Conservation (phyloP, 2,888 invertebrate species). For the Ceratothoa steindachneri region DNA sequence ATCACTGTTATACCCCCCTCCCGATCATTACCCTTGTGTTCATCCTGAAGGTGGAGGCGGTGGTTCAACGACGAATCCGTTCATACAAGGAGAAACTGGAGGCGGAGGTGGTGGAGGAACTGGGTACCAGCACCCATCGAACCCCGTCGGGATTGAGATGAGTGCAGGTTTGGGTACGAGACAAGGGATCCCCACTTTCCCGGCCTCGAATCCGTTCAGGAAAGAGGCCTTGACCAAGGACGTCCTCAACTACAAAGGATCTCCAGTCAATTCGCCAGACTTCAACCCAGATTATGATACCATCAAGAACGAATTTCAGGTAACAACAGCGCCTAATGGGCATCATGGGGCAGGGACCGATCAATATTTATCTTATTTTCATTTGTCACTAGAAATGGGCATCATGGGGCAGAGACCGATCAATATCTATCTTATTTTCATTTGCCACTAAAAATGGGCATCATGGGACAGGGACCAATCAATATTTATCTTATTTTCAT, state of each 20-base stretch:
- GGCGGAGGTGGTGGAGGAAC: constrained; percentile 28
- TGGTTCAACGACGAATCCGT: constrained; percentile 30
- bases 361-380: too few species aligned
- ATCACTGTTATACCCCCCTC: too few species aligned
- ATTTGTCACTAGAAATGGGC: too few species aligned
- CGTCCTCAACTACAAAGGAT: constrained; percentile 28
- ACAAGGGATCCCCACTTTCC: constrained; percentile 8
- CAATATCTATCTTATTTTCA: too few species aligned
- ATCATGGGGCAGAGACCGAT: too few species aligned
- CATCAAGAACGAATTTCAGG: constrained; percentile 41
- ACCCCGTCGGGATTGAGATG: not conserved
- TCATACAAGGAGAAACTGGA: constrained; percentile 23
- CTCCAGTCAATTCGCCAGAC: constrained; percentile 36
- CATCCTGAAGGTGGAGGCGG: constrained; percentile 20
- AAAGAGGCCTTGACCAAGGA: constrained; percentile 16
- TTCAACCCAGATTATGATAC: constrained; percentile 39
- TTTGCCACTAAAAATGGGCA: too few species aligned
- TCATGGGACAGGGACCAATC: too few species aligned
- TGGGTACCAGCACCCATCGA: constrained; percentile 31
- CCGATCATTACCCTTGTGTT: too few species aligned
- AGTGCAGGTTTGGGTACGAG: not conserved
- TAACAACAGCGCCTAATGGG: too few species aligned
- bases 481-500: too few species aligned
- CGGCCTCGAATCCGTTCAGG: constrained; percentile 35
- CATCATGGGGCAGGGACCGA: too few species aligned